phyloP scores from a whole-genome alignment of 2,113 vertebrate genomes.

The Hylia prasina region DNA sequence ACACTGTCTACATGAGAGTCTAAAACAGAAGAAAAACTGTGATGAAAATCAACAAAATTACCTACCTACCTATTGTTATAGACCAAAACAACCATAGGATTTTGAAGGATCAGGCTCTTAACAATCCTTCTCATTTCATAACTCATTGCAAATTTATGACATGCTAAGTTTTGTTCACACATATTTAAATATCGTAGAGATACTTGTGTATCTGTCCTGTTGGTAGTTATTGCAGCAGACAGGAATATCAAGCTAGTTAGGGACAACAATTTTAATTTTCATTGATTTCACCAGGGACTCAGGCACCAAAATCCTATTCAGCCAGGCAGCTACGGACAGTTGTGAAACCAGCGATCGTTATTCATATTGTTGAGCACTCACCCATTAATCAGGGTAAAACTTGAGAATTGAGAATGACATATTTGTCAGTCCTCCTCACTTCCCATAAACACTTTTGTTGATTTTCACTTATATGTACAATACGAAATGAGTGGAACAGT shows the following conservation, averaged over 20 bases:
- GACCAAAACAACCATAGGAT: neutral
- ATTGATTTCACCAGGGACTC: neutral
- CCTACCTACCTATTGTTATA: neutral
- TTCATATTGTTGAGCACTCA: neutral
- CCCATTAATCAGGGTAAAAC: conserved; percentile 32
- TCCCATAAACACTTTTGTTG: conserved; percentile 34
- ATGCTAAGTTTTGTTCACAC: neutral
- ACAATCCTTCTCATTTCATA: neutral
- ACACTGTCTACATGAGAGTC: fast-evolving
- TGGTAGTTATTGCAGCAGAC: neutral
- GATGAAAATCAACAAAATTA: neutral
- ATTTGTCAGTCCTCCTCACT: conserved; percentile 1
- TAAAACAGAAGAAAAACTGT: neutral
- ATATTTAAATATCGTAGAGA: neutral
- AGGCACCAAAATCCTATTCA: neutral
- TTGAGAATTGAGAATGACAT: neutral
- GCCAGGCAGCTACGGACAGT: neutral
- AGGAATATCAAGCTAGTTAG: neutral
- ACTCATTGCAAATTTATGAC: neutral
- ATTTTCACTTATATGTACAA: conserved; percentile 32
- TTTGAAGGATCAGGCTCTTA: neutral
- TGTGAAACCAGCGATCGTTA: neutral
- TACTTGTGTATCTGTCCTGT: neutral
- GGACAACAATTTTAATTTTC: neutral
- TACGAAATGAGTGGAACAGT: conserved; percentile 14